These are phyloP conservation scores for Mystacides longicornis DNA, from an alignment of 2,888 invertebrate genomes.

Conservation along the genomic window DNA sequence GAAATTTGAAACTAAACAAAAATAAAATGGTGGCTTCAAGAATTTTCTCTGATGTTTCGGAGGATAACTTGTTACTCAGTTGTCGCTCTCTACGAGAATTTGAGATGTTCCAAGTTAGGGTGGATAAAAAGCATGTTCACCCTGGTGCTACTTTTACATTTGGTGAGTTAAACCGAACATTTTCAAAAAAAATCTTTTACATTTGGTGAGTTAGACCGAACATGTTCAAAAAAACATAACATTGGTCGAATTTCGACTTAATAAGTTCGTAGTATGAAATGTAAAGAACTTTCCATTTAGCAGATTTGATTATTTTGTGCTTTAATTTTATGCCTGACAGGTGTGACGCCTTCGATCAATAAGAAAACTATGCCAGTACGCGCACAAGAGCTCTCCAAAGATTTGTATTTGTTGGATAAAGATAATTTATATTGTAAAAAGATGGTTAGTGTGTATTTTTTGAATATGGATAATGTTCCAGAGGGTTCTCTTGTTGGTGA, in stretches of 20 bases:
- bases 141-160: constrained; percentile 44
- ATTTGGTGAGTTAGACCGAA: too few relatives aligned
- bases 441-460: constrained; percentile 27
- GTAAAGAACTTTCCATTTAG: too few relatives aligned
- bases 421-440: neutral
- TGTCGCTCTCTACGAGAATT: constrained; percentile 81
- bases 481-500: constrained; percentile 71
- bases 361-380: neutral
- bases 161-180: constrained; percentile 44
- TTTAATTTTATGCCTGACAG: too few relatives aligned
- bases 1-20: constrained; percentile 10
- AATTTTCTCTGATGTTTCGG: neutral
- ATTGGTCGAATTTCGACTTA: too few relatives aligned
- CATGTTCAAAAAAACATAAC: too few relatives aligned
- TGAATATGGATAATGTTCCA: constrained; percentile 75
- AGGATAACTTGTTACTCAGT: constrained; percentile 54
- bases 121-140: constrained; percentile 41
- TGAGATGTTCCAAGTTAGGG: constrained; percentile 84
- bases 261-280: too few relatives aligned
- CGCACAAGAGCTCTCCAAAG: neutral
- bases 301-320: too few relatives aligned
- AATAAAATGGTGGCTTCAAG: constrained; percentile 3
- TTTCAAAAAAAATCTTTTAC: neutral
- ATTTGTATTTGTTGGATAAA: neutral
- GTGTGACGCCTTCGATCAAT: neutral